Evolutionary conservation across 2,113 vertebrate species (phyloP), one percentile per base, ranked within the genome.

Genomic region (Leptobrachium ailaonicum): DNA sequence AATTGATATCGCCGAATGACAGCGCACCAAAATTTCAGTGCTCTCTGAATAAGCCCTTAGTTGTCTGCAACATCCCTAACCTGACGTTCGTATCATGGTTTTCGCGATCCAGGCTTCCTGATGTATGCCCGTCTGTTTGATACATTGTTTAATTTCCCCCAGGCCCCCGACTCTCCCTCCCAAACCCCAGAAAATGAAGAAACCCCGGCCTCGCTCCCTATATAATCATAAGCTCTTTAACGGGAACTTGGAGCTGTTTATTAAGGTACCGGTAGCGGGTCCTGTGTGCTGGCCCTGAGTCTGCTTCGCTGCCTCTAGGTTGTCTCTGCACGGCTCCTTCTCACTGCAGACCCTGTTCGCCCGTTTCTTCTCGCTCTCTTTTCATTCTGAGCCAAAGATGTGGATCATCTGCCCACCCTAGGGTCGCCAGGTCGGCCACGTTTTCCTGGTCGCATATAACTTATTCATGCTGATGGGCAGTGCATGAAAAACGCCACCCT

Each of bases 221-320:
- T 99, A 95, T 98, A 98, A 95, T 92, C 96, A 97, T 97, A 98
- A 96, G 89, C 95, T 99, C 92, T 99, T 99, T 98, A 98, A 98
- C 75, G 97, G 98, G 94, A 95, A 98, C 94, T 97, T 99, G 98
- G 98, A 99, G 95, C 93, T 94, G 11, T 99, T 99, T 95, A 98
- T 99, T 93, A 92, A 99, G 98, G 98, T 99, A 99, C 94, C 90
- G 83, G 85, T 87, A 90, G 90, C 86, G 87, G 92, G 90, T 72
- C 82, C 87, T 90, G 88, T 68, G 77, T 86, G 92, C 91, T 90
- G 45, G 14, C 60, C 20, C 20, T 66, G 71, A 67, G 71, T 56
- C 71, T 73, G 53, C 79, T 69, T 20, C 20, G 72, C 87, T 88
- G 88, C 89, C 80, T 85, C 80, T 86, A 50, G 86, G 84, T 92